These are phyloP conservation scores for Phataginus tricuspis DNA, from an alignment of 2,797 vertebrate species.

Conservation along the genomic window DNA sequence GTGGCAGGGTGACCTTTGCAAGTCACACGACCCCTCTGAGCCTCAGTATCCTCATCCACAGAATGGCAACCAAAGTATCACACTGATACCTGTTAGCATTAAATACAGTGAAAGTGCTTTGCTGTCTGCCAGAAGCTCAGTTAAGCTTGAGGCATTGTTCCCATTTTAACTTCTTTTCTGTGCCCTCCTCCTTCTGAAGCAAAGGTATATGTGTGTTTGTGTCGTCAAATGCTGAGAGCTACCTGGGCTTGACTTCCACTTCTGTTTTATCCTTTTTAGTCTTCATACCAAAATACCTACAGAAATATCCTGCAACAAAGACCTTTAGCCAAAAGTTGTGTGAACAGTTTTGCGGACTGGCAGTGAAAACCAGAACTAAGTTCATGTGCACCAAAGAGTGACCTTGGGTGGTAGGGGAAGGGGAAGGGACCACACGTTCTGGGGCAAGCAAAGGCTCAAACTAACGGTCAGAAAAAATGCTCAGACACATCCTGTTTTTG, in stretches of 20 bases:
- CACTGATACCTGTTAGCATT: too few species aligned
- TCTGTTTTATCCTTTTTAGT: neutral
- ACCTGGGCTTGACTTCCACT: neutral
- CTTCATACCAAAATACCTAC: neutral
- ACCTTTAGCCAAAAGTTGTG: conserved; percentile 20
- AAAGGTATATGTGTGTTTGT: neutral
- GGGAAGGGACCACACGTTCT: conserved; percentile 40
- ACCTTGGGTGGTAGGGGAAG: conserved; percentile 2
- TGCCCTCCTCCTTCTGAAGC: neutral
- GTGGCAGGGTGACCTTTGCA: neutral
- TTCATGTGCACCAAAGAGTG: neutral
- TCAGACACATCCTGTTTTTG: conserved; percentile 39
- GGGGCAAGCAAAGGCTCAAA: conserved; percentile 54
- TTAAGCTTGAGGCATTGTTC: neutral
- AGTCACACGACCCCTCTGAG: neutral
- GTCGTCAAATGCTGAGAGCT: neutral
- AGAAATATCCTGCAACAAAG: conserved; percentile 50
- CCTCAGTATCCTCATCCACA: neutral
- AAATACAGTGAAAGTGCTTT: conserved; percentile 2
- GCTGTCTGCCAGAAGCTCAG: neutral
- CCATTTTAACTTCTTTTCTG: neutral
- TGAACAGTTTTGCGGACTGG: conserved; percentile 62
- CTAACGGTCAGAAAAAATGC: neutral
- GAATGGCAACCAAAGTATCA: neutral
- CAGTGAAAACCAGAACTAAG: conserved; percentile 49